Percentiles rank a stretch among this genome's conserved stretches.
These are phyloP conservation scores for Pyrocephalus nanus DNA, from an alignment of 2,797 vertebrate species.

Conservation along the genomic window DNA sequence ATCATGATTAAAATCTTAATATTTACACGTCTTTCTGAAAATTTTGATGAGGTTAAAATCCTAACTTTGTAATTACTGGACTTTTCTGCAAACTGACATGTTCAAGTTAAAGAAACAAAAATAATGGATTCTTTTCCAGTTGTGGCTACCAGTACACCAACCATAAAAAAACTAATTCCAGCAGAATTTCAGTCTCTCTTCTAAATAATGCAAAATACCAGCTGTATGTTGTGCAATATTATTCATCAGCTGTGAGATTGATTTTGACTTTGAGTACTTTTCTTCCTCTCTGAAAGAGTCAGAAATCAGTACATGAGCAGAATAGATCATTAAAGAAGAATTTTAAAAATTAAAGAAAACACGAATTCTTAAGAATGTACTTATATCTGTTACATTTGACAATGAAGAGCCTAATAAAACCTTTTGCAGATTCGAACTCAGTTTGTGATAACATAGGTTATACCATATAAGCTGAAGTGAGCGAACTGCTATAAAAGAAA, in stretches of 20 bases:
- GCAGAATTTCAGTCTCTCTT: not conserved
- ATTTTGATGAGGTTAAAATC: not conserved
- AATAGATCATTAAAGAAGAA: not conserved
- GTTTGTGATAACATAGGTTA: not conserved
- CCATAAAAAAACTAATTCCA: not conserved
- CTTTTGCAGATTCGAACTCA: not conserved
- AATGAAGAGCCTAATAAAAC: not conserved
- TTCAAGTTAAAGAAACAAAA: not conserved
- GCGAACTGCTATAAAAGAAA: not conserved
- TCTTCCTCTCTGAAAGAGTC: slow-evolving; percentile 6
- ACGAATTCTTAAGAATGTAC: not conserved
- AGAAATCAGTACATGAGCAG: not conserved
- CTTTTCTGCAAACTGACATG: not conserved
- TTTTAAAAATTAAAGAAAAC: not conserved
- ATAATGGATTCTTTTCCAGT: not conserved
- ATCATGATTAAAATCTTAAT: not conserved
- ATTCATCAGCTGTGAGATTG: slow-evolving; percentile 13
- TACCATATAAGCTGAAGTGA: not conserved
- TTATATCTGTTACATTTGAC: not conserved
- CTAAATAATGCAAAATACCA: slow-evolving; percentile 44
- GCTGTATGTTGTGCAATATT: slow-evolving; percentile 3
- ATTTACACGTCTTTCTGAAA: not conserved
- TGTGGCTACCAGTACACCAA: not conserved
- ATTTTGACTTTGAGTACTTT: slow-evolving; percentile 35
- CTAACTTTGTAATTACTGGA: not conserved